Conservation (phyloP, 2,797 vertebrate species). For the Gallirallus australis region DNA sequence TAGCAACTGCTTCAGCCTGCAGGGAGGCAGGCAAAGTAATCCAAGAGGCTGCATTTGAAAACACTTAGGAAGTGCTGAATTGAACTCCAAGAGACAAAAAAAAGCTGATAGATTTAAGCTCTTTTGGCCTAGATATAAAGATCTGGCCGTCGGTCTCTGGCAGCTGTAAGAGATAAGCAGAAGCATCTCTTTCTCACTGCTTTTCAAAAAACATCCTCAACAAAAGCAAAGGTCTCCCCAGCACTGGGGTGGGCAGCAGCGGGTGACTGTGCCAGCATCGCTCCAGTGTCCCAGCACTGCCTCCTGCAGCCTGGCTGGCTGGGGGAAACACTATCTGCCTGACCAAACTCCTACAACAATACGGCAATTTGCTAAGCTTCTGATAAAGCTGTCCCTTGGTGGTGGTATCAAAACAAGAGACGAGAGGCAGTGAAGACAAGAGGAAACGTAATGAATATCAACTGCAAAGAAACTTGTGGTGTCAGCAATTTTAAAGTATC, state of each 20-base stretch:
- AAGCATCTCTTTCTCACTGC: not conserved
- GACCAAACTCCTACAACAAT: not conserved
- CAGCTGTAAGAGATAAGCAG: not conserved
- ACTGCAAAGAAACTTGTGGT: not conserved
- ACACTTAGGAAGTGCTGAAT: not conserved
- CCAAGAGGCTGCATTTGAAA: not conserved
- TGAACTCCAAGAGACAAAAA: not conserved
- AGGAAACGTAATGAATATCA: not conserved
- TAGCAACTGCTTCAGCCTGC: not conserved
- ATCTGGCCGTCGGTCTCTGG: not conserved
- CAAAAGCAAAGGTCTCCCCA: not conserved
- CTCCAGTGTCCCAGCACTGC: not conserved
- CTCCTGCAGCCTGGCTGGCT: not conserved
- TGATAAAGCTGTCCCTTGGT: not conserved
- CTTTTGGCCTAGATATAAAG: not conserved
- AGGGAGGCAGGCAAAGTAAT: not conserved
- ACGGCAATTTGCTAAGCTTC: not conserved
- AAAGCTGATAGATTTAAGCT: not conserved
- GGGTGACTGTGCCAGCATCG: not conserved
- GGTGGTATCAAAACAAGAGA: not conserved
- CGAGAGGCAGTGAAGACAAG: not conserved
- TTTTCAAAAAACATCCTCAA: not conserved
- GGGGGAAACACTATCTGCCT: constrained; percentile 9
- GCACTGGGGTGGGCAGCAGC: rapidly evolving
- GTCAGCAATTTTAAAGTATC: not conserved